A percentile compares a stretch with the other conserved stretches of the same genome.
Conservation (phyloP, 2,888 invertebrate species). For the Xestia rhomboidea region DNA sequence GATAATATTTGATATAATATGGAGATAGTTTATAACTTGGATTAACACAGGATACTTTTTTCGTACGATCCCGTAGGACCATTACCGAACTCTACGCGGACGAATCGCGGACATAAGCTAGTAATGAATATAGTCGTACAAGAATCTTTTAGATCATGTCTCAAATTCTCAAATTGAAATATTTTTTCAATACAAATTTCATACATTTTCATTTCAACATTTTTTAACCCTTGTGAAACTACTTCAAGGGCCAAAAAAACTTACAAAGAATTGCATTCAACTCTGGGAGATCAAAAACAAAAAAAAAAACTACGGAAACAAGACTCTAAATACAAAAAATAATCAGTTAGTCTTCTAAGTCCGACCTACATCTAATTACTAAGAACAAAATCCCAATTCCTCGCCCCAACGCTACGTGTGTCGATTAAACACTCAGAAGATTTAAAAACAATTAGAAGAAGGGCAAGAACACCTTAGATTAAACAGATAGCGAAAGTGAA, state of each 20-base stretch:
- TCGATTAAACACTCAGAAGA: constrained; percentile 42
- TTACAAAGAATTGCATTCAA: neutral
- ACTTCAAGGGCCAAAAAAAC: neutral
- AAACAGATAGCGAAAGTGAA: constrained; percentile 79
- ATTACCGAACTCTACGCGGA: too few relatives aligned
- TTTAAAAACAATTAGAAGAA: constrained; percentile 73
- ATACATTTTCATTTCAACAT: neutral
- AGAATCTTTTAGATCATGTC: neutral
- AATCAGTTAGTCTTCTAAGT: neutral
- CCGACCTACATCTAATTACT: constrained; percentile 5
- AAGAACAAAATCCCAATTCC: neutral
- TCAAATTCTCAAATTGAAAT: too few relatives aligned
- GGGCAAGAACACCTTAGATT: constrained; percentile 72
- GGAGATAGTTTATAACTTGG: too few relatives aligned
- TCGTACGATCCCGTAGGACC: too few relatives aligned
- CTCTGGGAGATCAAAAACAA: neutral
- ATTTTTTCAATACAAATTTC: neutral
- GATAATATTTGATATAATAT: too few relatives aligned
- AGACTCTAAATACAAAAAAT: neutral
- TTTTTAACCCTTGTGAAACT: neutral
- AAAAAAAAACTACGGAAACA: neutral
- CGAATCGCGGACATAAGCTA: too few relatives aligned
- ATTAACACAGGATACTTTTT: too few relatives aligned
- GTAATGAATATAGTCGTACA: neutral
- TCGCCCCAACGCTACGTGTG: neutral